phyloP scores from a whole-genome alignment of 1,140 invertebrate species.

The Neomicropteryx cornuta region DNA sequence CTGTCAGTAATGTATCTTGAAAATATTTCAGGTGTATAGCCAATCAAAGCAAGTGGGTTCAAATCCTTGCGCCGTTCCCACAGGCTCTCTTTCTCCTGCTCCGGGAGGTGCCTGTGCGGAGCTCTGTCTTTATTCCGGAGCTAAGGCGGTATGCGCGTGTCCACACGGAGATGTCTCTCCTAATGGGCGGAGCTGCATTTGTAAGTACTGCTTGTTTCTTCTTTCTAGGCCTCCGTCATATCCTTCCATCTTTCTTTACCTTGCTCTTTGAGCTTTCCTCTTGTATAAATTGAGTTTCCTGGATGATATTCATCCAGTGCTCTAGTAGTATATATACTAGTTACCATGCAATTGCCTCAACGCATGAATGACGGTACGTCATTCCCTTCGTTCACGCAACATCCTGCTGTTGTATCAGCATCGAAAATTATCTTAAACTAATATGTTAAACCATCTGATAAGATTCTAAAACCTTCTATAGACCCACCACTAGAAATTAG shows the following conservation, averaged over 20 bases:
- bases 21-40: no score
- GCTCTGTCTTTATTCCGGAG: conserved; percentile 68
- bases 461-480: no score
- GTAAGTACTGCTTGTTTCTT: conserved; percentile 21
- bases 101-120: conserved; percentile 67
- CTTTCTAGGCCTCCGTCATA: not conserved
- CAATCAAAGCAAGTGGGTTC: no score
- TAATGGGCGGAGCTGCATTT: conserved; percentile 51
- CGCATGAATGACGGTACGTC: no score
- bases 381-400: no score
- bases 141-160: conserved; percentile 55
- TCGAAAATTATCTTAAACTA: no score
- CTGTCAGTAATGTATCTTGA: no score
- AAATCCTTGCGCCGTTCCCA: conserved; percentile 54
- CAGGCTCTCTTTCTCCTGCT: conserved; percentile 58
- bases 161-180: conserved; percentile 56
- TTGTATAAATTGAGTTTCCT: not conserved
- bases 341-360: conserved; percentile 1
- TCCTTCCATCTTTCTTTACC: not conserved
- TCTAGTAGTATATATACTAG: conserved; percentile 1
- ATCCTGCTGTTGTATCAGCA: no score
- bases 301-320: no score
- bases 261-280: not conserved
- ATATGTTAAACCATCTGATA: no score
- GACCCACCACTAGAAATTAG: no score